Conservation (phyloP, 1,140 invertebrate species). For the Callitettix versicolor region DNA sequence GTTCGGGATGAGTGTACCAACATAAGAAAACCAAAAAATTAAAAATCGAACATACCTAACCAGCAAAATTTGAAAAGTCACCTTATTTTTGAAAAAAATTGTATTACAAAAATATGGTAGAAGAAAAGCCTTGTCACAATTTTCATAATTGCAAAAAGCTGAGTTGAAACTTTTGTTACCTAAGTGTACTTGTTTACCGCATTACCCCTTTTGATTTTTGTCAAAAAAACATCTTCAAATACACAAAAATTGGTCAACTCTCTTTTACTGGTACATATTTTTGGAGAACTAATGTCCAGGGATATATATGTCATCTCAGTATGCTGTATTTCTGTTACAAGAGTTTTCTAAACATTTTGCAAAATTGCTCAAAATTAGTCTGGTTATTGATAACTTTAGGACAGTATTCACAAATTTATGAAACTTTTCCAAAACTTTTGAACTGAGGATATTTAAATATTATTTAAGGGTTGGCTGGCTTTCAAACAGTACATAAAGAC, state of each 20-base stretch:
- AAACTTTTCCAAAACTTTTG: constrained; percentile 5
- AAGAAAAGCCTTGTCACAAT: too few relatives aligned
- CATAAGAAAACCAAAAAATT: too few relatives aligned
- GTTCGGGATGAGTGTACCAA: too few relatives aligned
- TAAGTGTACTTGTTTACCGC: too few relatives aligned
- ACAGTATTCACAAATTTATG: constrained; percentile 1
- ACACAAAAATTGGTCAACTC: constrained; percentile 18
- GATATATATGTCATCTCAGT: constrained; percentile 12
- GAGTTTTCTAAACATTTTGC: background rate
- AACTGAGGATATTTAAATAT: constrained; percentile 15
- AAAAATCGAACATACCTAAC: too few relatives aligned
- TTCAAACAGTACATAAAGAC: constrained; percentile 32
- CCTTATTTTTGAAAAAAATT: too few relatives aligned
- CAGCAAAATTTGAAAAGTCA: too few relatives aligned
- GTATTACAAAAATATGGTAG: background rate
- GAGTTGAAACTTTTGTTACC: too few relatives aligned
- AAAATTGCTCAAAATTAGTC: constrained; percentile 2
- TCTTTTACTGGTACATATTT: constrained; percentile 6
- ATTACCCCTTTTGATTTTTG: too few relatives aligned
- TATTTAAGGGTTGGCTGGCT: constrained; percentile 30
- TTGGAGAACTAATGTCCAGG: constrained; percentile 13
- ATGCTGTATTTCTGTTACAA: constrained; percentile 19
- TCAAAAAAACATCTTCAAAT: too few relatives aligned
- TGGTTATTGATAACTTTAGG: background rate
- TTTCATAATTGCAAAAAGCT: too few relatives aligned